phyloP scores from a whole-genome alignment of 2,888 invertebrate genomes.

The Tetranychus piercei region DNA sequence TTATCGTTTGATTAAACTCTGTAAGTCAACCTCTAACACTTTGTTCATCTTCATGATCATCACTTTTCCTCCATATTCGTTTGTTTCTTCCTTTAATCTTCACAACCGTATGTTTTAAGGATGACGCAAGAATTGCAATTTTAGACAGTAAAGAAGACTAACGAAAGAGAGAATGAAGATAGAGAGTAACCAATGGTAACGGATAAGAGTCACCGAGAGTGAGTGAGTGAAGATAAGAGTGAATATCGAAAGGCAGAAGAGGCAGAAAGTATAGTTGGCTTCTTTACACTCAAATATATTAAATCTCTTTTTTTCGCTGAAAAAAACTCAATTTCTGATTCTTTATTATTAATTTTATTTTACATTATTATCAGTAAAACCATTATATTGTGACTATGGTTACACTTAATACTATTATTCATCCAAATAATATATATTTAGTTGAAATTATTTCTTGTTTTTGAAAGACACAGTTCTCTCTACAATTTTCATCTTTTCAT shows the following conservation, averaged over 20 bases:
- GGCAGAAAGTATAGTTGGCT: neutral
- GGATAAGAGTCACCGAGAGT: neutral
- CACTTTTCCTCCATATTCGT: no score
- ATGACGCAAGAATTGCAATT: no score
- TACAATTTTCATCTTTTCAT: neutral
- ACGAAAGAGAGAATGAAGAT: neutral
- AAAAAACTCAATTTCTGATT: neutral
- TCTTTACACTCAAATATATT: neutral
- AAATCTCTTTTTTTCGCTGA: neutral
- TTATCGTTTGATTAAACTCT: no score
- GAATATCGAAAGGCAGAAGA: slow-evolving; percentile 1
- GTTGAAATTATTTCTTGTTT: neutral
- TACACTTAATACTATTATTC: neutral
- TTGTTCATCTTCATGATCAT: no score
- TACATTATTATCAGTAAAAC: neutral
- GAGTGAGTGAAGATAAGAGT: neutral
- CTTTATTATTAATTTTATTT: neutral
- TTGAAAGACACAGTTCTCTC: neutral
- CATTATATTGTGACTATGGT: no score
- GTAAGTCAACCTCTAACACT: no score
- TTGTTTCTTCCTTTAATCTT: no score
- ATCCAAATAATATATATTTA: neutral
- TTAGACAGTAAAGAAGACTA: neutral
- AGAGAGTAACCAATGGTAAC: neutral
- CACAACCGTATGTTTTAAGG: no score